phyloP scores from a whole-genome alignment of 2,113 vertebrate genomes.

The Mustela nigripes region DNA sequence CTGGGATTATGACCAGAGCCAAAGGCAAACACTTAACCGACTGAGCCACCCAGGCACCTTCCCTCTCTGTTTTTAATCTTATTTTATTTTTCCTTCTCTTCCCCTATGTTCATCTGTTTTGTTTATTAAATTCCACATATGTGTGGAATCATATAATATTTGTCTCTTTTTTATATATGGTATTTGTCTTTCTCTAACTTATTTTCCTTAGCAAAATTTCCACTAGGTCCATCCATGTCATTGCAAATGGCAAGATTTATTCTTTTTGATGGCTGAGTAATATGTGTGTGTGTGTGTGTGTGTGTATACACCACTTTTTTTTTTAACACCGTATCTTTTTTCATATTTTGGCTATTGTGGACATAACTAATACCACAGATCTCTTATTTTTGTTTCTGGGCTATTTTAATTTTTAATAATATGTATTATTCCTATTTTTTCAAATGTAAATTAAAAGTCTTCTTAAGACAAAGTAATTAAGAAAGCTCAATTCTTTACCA shows the following conservation, averaged over 20 bases:
- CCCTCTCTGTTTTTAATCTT: background rate
- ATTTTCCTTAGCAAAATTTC: background rate
- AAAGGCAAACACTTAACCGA: no score
- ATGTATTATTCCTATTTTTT: constrained; percentile 9
- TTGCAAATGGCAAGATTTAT: background rate
- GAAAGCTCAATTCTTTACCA: constrained; percentile 56
- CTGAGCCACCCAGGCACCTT: no score
- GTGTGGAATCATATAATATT: background rate
- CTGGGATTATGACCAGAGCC: no score
- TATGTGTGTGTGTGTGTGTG: background rate
- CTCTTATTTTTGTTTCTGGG: constrained; percentile 50
- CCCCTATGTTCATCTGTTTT: background rate
- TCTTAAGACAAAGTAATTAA: constrained; percentile 36
- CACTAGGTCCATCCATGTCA: background rate
- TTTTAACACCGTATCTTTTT: background rate
- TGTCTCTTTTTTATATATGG: background rate
- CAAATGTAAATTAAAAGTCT: background rate
- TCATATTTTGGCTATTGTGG: background rate
- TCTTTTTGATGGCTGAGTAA: background rate
- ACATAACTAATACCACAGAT: background rate
- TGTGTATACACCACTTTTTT: background rate
- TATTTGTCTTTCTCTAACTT: background rate
- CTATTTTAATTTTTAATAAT: constrained; percentile 49
- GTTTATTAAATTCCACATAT: background rate
- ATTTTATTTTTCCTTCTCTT: background rate